Evolutionary conservation across 1,140 invertebrate genomes (phyloP), one percentile per base, ranked within the genome.

Genomic region (Xylocopa sonorina): DNA sequence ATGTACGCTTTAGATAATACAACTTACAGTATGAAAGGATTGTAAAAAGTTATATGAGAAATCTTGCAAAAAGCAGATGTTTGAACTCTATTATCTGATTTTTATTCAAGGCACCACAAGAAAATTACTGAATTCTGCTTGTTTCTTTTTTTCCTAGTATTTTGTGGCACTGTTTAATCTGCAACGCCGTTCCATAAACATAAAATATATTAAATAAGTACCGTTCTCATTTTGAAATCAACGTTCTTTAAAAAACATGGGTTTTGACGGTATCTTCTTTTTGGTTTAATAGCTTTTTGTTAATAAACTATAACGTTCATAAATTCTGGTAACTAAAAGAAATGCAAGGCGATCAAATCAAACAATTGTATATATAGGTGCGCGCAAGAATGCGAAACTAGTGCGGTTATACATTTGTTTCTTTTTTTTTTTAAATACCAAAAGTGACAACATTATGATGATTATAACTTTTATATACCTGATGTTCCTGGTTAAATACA

Each of bases 381-480:
- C 50, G 74, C 72, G 50, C 57, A 78, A 71, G 58, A 78, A 73
- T 72, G 77, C 66, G 55, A 78, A 78, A 78, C 67, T 77, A 51
- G 53, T 81, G 64, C 58, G 58, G 53, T 80, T 66, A 68, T 63
- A 71, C 68, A 74, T 51, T 77, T 51, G 38, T 64, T 67, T n/a
- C n/a, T n/a, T n/a, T n/a, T n/a, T n/a, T n/a, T n/a, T n/a, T 73
- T 62, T 74, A 78, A 57, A 85, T 84, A 81, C 68, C 64, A 73
- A 85, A 85, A 78, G 84, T 85, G 83, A 84, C 75, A 82, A 72
- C 58, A 73, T 72, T 75, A 82, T 71, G 82, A 75, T 75, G 48
- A 75, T 69, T 68, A 84, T 76, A 79, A 86, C 80, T 82, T n/a
- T 86, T 71, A 81, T 81, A 84, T 82, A 82, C 69, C 74, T 78